Evolutionary conservation across 2,113 vertebrate species (phyloP).

Genomic region (Crotalus viridis): DNA sequence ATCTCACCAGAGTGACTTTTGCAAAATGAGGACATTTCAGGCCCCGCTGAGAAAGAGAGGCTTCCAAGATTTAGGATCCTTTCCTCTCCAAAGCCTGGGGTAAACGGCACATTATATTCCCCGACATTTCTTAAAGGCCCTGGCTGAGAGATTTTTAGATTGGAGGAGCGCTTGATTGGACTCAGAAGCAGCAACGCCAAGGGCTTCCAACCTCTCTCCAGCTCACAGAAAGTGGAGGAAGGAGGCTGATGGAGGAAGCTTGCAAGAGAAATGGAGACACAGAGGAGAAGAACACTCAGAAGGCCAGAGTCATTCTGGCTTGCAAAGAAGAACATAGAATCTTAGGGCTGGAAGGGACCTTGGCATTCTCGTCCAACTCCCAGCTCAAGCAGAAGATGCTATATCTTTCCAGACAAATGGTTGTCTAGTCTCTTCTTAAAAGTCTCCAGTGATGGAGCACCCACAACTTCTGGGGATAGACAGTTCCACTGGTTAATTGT

Average conservation of each 20-base stretch:
- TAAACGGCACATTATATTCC: neutral
- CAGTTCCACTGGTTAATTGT: no score
- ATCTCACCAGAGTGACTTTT: neutral
- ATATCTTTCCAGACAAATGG: no score
- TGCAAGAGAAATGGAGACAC: neutral
- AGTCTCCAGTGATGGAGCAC: no score
- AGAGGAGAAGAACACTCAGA: neutral
- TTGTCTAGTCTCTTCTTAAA: no score
- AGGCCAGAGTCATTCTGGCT: neutral
- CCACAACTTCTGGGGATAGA: no score
- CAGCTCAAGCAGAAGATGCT: no score
- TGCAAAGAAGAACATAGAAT: neutral
- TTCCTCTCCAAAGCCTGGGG: neutral
- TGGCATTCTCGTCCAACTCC: no score
- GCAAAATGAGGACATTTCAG: neutral
- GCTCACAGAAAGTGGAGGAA: neutral
- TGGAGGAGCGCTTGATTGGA: neutral
- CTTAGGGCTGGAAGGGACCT: no score
- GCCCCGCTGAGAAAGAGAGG: neutral
- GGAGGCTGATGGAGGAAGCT: neutral
- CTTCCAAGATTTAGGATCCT: neutral
- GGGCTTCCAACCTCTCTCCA: neutral
- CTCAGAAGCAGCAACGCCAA: neutral
- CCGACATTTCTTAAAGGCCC: neutral
- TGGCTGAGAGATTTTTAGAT: neutral